A percentile compares a stretch with the other conserved stretches of the same genome.
These are phyloP conservation scores for Lacanobia wlatinum DNA, from an alignment of 2,888 invertebrate species.

Conservation along the genomic window DNA sequence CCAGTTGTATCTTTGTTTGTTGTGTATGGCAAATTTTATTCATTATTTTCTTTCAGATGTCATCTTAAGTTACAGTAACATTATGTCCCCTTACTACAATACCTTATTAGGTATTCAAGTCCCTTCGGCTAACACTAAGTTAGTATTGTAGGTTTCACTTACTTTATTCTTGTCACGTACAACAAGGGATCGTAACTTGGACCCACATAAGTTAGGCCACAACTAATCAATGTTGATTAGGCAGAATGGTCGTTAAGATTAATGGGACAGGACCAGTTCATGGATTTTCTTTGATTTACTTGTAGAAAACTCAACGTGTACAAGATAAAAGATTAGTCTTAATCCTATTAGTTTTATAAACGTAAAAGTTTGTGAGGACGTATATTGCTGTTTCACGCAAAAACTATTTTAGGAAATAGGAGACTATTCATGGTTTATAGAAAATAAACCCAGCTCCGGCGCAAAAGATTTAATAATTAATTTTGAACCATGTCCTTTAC, in stretches of 20 bases:
- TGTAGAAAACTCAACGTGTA: not conserved
- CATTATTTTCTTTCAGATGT: not conserved
- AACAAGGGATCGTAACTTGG: conserved; percentile 33
- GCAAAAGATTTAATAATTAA: no score
- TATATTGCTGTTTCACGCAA: no score
- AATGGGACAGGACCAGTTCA: conserved; percentile 9
- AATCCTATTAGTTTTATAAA: no score
- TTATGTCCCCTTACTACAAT: not conserved
- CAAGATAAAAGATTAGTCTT: not conserved
- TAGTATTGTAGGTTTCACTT: conserved; percentile 32
- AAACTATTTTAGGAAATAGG: no score
- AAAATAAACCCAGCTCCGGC: no score
- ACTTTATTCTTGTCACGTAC: conserved; percentile 58
- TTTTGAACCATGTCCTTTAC: no score
- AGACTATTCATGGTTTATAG: no score
- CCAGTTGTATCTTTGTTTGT: not conserved
- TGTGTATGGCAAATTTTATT: not conserved
- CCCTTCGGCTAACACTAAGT: conserved; percentile 21
- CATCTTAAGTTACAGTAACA: conserved; percentile 5
- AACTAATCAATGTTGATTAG: conserved; percentile 58
- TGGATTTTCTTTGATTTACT: conserved; percentile 13
- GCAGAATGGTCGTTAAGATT: conserved; percentile 16
- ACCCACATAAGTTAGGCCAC: conserved; percentile 33
- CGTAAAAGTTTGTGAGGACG: no score
- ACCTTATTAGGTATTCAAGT: conserved; percentile 33